Conservation (phyloP, 2,888 invertebrate genomes). For the Ectemnius cavifrons region DNA sequence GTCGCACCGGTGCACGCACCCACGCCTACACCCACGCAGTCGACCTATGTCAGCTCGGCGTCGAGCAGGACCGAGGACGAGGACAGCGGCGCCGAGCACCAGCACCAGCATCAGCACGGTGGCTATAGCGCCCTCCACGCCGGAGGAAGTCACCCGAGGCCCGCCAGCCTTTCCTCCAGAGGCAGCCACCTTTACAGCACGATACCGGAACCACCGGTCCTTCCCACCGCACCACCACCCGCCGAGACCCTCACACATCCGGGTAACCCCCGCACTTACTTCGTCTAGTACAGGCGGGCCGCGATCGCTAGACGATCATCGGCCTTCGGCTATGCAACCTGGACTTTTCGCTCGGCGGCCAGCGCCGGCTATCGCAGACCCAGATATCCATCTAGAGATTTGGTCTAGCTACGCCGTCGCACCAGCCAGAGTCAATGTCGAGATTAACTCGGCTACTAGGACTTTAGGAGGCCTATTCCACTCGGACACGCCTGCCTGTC, state of each 20-base stretch:
- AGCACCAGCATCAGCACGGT: constrained; percentile 77
- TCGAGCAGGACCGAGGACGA: constrained; percentile 83
- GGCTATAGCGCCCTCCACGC: constrained; percentile 78
- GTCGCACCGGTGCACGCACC: constrained; percentile 78
- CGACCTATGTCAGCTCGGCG: constrained; percentile 81
- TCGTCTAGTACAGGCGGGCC: constrained; percentile 64
- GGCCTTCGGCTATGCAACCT: constrained; percentile 16
- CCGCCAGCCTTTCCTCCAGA: constrained; percentile 73
- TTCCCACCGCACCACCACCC: constrained; percentile 62
- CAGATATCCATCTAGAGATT: constrained; percentile 13
- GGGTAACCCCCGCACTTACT: constrained; percentile 76
- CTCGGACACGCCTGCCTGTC: no score
- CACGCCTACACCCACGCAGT: constrained; percentile 84
- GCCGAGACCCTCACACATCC: constrained; percentile 64
- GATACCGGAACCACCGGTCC: constrained; percentile 74
- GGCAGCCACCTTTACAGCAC: constrained; percentile 76
- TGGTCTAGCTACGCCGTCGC: constrained; percentile 4
- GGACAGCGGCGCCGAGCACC: constrained; percentile 82
- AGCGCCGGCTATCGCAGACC: constrained; percentile 9
- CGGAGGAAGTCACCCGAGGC: constrained; percentile 59
- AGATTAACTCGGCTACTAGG: no score
- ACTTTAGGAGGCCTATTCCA: no score
- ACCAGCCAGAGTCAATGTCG: not conserved
- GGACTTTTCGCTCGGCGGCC: constrained; percentile 13
- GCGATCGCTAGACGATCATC: constrained; percentile 38